phyloP scores from a whole-genome alignment of 2,113 vertebrate genomes.

The Recurvirostra avosetta region DNA sequence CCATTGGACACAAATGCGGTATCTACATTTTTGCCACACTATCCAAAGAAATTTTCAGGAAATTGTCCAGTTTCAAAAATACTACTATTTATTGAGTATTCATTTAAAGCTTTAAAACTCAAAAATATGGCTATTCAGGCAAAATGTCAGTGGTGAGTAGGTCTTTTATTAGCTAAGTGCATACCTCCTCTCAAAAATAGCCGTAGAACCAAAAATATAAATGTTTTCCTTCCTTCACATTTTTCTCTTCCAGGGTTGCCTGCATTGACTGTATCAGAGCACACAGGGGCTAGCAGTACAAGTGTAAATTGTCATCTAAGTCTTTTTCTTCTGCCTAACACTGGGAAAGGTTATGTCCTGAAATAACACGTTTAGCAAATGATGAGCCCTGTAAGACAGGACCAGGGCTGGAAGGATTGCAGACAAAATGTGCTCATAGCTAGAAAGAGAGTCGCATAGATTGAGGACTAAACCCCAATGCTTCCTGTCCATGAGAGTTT shows the following conservation, averaged over 20 bases:
- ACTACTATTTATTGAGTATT: not conserved
- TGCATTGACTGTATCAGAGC: not conserved
- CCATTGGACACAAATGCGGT: not conserved
- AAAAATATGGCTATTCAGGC: not conserved
- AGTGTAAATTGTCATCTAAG: slow-evolving; percentile 9
- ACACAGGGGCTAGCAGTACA: not conserved
- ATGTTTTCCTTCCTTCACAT: not conserved
- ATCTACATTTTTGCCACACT: not conserved
- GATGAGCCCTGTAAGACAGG: not conserved
- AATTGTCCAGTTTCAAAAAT: not conserved
- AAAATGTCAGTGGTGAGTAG: not conserved
- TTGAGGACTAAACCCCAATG: not conserved
- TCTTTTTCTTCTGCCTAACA: not conserved
- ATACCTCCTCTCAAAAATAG: not conserved
- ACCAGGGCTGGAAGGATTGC: not conserved
- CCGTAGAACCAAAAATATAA: not conserved
- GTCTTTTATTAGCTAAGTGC: not conserved
- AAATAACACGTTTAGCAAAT: not conserved
- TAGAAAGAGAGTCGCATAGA: not conserved
- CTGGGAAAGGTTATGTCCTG: not conserved
- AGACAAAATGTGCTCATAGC: not conserved
- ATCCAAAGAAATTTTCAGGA: not conserved
- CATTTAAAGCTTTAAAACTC: not conserved
- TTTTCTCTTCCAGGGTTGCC: not conserved
- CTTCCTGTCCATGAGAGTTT: not conserved